Base-by-base conservation (phyloP, 2,113 vertebrate species). In the Rhineura floridana region DNA sequence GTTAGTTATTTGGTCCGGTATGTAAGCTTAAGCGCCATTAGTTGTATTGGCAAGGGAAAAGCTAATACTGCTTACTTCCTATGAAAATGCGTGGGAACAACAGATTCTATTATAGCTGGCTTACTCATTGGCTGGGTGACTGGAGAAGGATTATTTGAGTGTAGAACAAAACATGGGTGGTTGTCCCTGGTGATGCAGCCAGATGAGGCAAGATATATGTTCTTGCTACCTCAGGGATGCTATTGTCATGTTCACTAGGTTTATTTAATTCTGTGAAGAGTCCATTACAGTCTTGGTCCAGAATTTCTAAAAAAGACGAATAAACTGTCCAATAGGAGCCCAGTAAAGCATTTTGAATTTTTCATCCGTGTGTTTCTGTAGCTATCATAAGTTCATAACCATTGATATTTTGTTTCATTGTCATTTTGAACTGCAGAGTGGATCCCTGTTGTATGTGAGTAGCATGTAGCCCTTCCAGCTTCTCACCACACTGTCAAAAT, bases 361-460 rank as follows among this genome's bases (percentile, higher is more conserved):
- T 75, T 89, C 76, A 88, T 76, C 85, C 92, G 15, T 87, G 13
- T 86, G 90, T 65, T 81, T 72, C 69, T 76, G 1, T 89, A 8
- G 80, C 21, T 1, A 85, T 87, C 72, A 8, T 50, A 87, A 91
- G 88, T 88, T 88, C 91, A 85, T 95, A 85, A 94, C 81, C 83
- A 85, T 97, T 95, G 94, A 95, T 94, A 77, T 93, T 95, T 91
- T 94, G 91, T 96, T 93, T 93, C 85, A 2, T 90, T 96, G 93
- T 94, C 94, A 91, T 94, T 85, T 93, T 95, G 93, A 95, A 96
- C 95, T 95, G 93, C 97, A 97, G 96, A 97, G 95, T 95, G 97
- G 97, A 97, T 90, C 96, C 96, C 96, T 97, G 93, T 95, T 97
- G 96, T 97, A 94, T 98, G 98, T 98, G 97, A 98, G 97, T 97